Conservation (phyloP, 2,113 vertebrate genomes). For the Macroglossus sobrinus region DNA sequence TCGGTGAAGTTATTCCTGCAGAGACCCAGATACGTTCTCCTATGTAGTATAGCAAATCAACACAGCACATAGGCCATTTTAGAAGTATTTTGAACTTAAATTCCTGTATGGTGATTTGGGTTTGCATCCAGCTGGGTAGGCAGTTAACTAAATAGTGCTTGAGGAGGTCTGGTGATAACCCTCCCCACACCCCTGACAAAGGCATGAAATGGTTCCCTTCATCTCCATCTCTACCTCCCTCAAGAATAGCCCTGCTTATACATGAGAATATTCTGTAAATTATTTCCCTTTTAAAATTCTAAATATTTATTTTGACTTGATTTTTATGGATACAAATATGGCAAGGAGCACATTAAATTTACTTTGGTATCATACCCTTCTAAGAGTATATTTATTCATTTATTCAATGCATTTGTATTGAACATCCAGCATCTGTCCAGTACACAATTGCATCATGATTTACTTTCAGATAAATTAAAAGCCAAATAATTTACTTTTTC, state of each 20-base stretch:
- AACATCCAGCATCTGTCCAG: not conserved
- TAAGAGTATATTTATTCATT: not conserved
- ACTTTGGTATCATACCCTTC: not conserved
- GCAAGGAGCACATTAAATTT: not conserved
- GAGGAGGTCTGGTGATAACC: not conserved
- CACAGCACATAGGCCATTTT: not conserved
- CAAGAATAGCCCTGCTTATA: not conserved
- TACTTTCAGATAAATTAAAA: slow-evolving; percentile 36
- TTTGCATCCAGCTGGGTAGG: not conserved
- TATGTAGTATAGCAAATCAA: not conserved
- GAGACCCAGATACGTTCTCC: not conserved
- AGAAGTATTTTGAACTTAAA: not conserved
- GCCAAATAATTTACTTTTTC: not conserved
- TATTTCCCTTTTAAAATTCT: slow-evolving; percentile 20
- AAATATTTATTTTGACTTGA: not conserved
- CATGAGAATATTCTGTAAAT: not conserved
- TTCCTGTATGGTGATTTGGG: not conserved
- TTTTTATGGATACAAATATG: not conserved
- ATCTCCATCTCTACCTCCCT: not conserved
- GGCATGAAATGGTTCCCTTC: not conserved
- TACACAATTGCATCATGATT: not conserved
- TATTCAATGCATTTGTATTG: not conserved
- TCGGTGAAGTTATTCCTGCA: not conserved
- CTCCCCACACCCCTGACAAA: not conserved
- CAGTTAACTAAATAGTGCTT: slow-evolving; percentile 1